These are phyloP conservation scores for Schizothorax lantsangensis DNA, from an alignment of 2,797 vertebrate species.

Conservation along the genomic window DNA sequence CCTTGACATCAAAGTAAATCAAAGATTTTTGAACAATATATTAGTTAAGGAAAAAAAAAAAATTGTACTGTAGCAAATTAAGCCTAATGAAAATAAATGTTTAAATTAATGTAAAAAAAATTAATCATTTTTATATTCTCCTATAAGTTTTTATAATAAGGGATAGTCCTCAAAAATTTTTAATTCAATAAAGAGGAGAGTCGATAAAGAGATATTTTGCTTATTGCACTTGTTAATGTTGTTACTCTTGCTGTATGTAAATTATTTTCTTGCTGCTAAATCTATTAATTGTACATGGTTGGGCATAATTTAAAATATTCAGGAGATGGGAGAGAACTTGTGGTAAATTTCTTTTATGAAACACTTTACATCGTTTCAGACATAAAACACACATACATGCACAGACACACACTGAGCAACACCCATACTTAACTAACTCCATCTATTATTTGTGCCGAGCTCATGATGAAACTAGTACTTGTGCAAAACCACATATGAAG, in stretches of 20 bases:
- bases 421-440: conserved; percentile 35
- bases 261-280: background rate
- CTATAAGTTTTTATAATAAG: background rate
- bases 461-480: conserved; percentile 44
- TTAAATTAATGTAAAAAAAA: no score
- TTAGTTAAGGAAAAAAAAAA: no score
- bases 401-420: conserved; percentile 24
- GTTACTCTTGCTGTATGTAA: background rate
- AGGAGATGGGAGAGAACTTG: background rate
- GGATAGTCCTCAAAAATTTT: no score
- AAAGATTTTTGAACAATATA: background rate
- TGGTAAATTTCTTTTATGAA: background rate
- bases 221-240: background rate
- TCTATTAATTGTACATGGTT: background rate
- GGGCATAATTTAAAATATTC: background rate
- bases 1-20: background rate
- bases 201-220: background rate
- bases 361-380: background rate
- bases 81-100: no score
- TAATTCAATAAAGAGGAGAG: background rate
- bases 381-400: background rate
- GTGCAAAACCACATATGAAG: conserved; percentile 42
- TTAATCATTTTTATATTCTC: background rate
- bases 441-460: conserved; percentile 13
- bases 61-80: no score